These are phyloP conservation scores for Rousettus madagascariensis DNA, from an alignment of 2,797 vertebrate species.

Conservation along the genomic window DNA sequence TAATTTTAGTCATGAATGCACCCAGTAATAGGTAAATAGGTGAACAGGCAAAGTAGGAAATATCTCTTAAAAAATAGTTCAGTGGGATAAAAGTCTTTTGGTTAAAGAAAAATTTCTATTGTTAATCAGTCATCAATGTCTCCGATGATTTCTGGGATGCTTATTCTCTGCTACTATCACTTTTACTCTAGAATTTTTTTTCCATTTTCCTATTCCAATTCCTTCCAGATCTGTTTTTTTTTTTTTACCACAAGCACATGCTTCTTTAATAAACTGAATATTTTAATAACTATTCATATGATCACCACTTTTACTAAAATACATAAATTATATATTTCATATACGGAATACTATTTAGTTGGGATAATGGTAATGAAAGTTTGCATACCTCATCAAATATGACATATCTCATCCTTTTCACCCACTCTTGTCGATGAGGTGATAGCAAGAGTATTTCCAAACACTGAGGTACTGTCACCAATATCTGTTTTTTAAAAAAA, in stretches of 20 bases:
- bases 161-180: background rate
- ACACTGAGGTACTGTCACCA: slow-evolving; percentile 81
- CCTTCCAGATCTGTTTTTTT: background rate
- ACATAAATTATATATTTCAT: background rate
- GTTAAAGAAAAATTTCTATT: background rate
- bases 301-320: background rate
- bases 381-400: slow-evolving; percentile 82
- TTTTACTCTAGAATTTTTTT: background rate
- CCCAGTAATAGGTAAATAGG: background rate
- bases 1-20: background rate
- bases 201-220: background rate
- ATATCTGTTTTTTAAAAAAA: slow-evolving; percentile 70
- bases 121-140: background rate
- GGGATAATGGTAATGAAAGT: background rate
- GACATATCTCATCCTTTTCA: slow-evolving; percentile 74
- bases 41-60: background rate
- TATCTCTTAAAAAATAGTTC: background rate
- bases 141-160: background rate
- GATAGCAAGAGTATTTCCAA: slow-evolving; percentile 81
- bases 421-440: slow-evolving; percentile 75
- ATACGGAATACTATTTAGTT: background rate
- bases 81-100: background rate
- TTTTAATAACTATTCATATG: background rate
- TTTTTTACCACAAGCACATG: too few relatives aligned
- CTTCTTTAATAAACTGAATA: background rate